Base-by-base conservation (phyloP, 2,797 vertebrate species). In the Melanotaenia boesemani region DNA sequence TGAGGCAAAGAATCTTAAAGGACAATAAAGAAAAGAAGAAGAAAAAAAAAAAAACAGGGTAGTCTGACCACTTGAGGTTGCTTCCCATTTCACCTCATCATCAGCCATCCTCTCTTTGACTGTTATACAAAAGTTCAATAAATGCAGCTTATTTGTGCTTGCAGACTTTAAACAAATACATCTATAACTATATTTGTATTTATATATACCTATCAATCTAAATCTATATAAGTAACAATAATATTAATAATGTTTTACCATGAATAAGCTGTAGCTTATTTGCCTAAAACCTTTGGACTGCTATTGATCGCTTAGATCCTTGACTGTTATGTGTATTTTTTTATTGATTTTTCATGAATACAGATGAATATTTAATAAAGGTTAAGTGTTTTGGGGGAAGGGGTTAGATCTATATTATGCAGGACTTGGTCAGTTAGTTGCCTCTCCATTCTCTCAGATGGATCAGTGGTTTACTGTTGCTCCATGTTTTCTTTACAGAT, bases 101-200 rank as follows among this genome's bases (percentile, higher is more conserved):
- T 95, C 92, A 91, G 94, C 94, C 94, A 95, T 94, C 90, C 87
- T 95, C 93, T 95, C 94, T 94, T 94, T 93, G 95, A 96, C 95
- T 96, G 95, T 96, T 96, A 94, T 94, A 93, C 89, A 93, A 92
- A 94, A 94, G 91, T 94, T 95, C 93, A 95, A 95, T 95, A 95
- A 95, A 95, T 95, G 95, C 95, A 96, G 95, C 95, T 96, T 95
- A 95, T 96, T 96, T 95, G 94, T 96, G 95, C 95, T 96, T 95
- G 94, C 94, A 95, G 89, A 94, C 89, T 95, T 95, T 94, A 94
- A 94, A 94, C 88, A 88, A 92, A 94, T 90, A 94, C 91, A 94
- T 92, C 88, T 93, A 93, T 94, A 91, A 91, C 93, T 94, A 93
- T 93, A 93, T 92, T 91, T 93, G 90, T 91, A 93, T 93, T 90